Percentiles rank a stretch among this genome's conserved stretches.
Conservation (phyloP, 2,797 vertebrate species). For the Hoplostethus mediterraneus region DNA sequence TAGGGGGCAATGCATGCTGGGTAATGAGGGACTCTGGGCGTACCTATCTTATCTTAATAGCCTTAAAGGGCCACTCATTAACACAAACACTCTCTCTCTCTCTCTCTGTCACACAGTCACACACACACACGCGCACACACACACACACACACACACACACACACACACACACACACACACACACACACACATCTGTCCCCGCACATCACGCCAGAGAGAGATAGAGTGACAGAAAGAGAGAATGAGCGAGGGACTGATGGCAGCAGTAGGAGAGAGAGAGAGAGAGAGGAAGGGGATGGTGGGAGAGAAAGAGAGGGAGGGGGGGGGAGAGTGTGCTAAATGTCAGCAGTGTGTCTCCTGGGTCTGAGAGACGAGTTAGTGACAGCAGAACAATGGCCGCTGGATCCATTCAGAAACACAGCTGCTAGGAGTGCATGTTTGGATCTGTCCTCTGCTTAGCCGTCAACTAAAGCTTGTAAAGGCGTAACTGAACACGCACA, state of each 20-base stretch:
- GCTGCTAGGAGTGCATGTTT: constrained; percentile 67
- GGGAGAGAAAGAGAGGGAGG: constrained; percentile 26
- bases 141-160: constrained; percentile 31
- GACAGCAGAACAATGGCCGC: constrained; percentile 83
- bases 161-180: constrained; percentile 20
- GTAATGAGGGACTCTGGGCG: constrained; percentile 91
- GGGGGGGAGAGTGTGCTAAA: constrained; percentile 70
- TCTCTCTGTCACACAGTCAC: constrained; percentile 26
- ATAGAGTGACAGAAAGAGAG: constrained; percentile 58
- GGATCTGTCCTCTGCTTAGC: constrained; percentile 54
- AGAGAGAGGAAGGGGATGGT: constrained; percentile 41
- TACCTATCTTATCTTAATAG: constrained; percentile 88
- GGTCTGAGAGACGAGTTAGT: constrained; percentile 80
- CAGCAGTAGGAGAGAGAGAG: constrained; percentile 44
- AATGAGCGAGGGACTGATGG: constrained; percentile 54
- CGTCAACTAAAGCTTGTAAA: constrained; percentile 50
- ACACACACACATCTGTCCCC: constrained; percentile 45
- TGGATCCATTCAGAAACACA: constrained; percentile 81
- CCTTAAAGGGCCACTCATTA: constrained; percentile 86
- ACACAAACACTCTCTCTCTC: constrained; percentile 66
- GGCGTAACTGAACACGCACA: constrained; percentile 33
- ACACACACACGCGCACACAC: constrained; percentile 18
- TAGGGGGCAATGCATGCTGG: constrained; percentile 79
- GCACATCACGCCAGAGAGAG: constrained; percentile 55
- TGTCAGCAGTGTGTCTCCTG: constrained; percentile 82